A percentile compares a stretch with the other conserved stretches of the same genome.
phyloP scores from a whole-genome alignment of 1,140 invertebrate species.

The Tribolium madens region DNA sequence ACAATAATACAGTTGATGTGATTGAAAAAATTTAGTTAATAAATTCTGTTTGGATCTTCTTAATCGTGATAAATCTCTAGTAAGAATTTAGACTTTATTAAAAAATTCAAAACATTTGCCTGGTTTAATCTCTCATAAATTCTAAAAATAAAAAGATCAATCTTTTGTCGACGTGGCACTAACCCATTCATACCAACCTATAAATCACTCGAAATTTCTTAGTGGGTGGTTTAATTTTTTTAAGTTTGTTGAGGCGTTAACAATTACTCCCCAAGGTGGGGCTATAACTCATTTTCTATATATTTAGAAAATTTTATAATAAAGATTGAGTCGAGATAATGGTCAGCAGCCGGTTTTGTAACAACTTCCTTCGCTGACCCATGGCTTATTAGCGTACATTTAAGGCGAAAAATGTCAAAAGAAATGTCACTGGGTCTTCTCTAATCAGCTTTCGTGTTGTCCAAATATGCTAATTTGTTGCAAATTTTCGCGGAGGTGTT shows the following conservation, averaged over 20 bases:
- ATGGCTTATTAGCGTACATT: too few species aligned
- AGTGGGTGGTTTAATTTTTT: background rate
- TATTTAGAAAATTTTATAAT: slow-evolving; percentile 6
- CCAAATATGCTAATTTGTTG: too few species aligned
- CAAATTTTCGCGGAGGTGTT: too few species aligned
- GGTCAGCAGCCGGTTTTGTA: slow-evolving; percentile 14
- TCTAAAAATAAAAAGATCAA: slow-evolving; percentile 9
- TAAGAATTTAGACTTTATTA: too few species aligned
- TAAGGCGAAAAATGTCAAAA: background rate
- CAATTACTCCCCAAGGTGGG: background rate
- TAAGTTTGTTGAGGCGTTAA: background rate
- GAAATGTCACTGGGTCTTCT: background rate
- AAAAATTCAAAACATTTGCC: background rate
- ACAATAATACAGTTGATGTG: background rate
- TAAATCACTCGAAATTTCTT: background rate
- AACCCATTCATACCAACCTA: background rate
- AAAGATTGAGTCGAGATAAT: background rate
- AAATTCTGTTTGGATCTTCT: too few species aligned
- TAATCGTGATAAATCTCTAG: too few species aligned
- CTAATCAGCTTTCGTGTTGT: background rate
- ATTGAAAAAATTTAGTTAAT: too few species aligned
- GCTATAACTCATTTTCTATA: background rate
- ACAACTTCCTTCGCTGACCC: background rate
- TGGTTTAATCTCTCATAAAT: slow-evolving; percentile 11
- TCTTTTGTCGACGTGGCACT: slow-evolving; percentile 5